These are phyloP conservation scores for Buathra laborator DNA, from an alignment of 2,888 invertebrate species.

Conservation along the genomic window DNA sequence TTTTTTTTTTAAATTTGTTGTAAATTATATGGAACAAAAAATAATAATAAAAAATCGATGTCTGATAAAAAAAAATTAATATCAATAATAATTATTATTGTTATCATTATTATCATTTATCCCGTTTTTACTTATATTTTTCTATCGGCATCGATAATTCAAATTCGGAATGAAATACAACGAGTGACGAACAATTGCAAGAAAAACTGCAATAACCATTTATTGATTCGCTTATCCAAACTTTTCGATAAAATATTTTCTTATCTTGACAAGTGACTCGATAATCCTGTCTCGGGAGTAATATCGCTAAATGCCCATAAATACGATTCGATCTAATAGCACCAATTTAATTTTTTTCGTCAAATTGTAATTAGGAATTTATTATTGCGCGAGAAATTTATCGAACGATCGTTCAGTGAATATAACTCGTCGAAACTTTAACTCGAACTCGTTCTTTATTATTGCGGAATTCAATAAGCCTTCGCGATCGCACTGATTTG, in stretches of 20 bases:
- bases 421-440: background rate
- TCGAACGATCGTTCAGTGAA: background rate
- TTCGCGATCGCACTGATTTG: no score
- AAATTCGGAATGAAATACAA: background rate
- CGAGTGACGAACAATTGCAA: background rate
- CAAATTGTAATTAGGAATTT: no score
- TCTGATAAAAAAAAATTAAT: background rate
- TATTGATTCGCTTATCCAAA: background rate
- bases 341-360: no score
- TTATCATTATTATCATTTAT: no score
- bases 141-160: no score
- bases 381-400: background rate
- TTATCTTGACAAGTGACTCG: background rate
- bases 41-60: no score
- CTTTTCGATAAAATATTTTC: background rate
- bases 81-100: no score
- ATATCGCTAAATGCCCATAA: background rate
- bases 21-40: no score
- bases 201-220: background rate
- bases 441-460: background rate
- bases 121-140: no score
- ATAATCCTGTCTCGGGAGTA: background rate
- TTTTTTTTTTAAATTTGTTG: no score
- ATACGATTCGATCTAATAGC: no score
- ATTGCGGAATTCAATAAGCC: background rate